Percentiles rank a stretch among this genome's conserved stretches.
Conservation (phyloP, 2,113 vertebrate genomes). For the Pluvianellus socialis region DNA sequence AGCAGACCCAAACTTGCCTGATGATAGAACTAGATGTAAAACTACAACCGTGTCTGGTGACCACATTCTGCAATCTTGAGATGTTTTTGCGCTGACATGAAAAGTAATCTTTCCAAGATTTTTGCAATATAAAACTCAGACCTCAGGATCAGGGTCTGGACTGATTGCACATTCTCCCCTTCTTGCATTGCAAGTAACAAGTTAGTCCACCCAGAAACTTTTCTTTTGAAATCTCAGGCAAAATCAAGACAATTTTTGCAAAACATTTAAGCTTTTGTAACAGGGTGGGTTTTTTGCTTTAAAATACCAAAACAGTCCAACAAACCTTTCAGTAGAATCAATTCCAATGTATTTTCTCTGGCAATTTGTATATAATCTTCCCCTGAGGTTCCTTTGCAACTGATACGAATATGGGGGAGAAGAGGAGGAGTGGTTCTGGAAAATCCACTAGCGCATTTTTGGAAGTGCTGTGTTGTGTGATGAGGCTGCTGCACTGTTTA, state of each 20-base stretch:
- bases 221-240: neutral
- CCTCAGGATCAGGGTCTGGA: neutral
- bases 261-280: neutral
- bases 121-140: constrained; percentile 21
- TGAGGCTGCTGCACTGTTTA: neutral
- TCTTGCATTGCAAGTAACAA: neutral
- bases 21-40: neutral
- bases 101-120: constrained; percentile 43
- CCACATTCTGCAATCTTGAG: constrained; percentile 53
- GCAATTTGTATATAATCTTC: neutral
- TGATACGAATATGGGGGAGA: neutral
- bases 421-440: neutral
- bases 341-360: neutral
- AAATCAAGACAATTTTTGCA: neutral
- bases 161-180: neutral
- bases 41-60: constrained; percentile 7
- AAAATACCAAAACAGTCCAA: neutral
- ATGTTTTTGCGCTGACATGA: constrained; percentile 24
- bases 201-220: neutral
- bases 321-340: neutral
- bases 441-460: neutral
- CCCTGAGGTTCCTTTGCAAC: neutral
- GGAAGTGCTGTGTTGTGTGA: neutral
- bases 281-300: neutral
- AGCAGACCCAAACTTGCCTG: neutral